Evolutionary conservation across 2,113 vertebrate genomes (phyloP), one percentile per base, ranked within the genome.

Genomic region (Silurus glanis): DNA sequence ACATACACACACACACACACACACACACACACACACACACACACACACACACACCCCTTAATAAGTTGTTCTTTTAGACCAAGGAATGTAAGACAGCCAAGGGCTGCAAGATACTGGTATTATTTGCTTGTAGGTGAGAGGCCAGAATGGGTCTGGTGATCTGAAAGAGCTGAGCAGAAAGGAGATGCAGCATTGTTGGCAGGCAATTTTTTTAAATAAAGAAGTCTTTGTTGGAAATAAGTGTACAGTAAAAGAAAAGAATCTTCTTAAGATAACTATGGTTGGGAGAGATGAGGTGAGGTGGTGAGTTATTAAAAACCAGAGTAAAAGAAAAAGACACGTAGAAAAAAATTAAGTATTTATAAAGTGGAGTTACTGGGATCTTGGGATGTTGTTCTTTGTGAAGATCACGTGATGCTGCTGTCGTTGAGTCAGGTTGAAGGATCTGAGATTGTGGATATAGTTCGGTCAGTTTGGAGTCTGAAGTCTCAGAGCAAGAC

Each of bases 371-470:
- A 64, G 80, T 51, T 66, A 13, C 14, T 82, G 13, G 21, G 61
- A 17, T 82, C 3, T 58, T 21, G 79, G 51, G 37, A 79, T 1
- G 16, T 21, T 12, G 21, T 51, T 82, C 12, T 51, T 53, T 66
- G 78, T 80, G 6, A 80, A 80, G 78, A 61, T 80, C 56, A 61
- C 19, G 47, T 61, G 45, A 66, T 82, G 45, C 9, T 53, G 62
- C 80, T 16, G 17, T 81, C 45, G 64, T 19, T 45, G 47, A 8
- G 58, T 62, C 80, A 64, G 59, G 37, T 51, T 82, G 61, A 66
- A 9, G 23, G 59, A 66, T 53, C 62, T 53, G 13, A 82, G 61
- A 25, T 66, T 9, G 37, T 64, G 61, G 28, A 51, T 66, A 12
- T 45, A 81, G 37, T 37, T 37, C 37, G 37, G 12, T 81, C 37